Evolutionary conservation across 2,888 invertebrate genomes (phyloP), one percentile per base, ranked within the genome.

Genomic region (Drosophila lutescens): DNA sequence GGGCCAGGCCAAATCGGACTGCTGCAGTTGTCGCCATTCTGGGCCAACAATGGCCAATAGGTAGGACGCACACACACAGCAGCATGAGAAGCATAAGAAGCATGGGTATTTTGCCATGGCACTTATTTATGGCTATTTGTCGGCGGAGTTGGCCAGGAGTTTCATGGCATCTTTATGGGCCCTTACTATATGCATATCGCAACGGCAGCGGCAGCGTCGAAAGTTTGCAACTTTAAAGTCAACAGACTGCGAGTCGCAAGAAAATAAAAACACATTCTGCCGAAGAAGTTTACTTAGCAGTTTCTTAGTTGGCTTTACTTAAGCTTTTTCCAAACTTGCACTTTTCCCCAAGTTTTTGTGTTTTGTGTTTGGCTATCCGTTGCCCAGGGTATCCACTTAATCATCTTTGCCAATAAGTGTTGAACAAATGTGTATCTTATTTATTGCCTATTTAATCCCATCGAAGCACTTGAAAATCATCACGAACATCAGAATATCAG

Each of bases 81-180:
- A 20, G 20, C 20, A 20, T 20, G 20, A 4, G 23, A 23, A 23
- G 3, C 23, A 3, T 23, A 0, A 54, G 43, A 43, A n/a, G n/a
- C 26, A 46, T 49, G 8, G 20, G 7, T 47, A 23, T 41, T 30
- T 23, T 65, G 41, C 53, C 30, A 49, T 41, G 51, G 17, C 44
- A 61, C 83, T 83, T 83, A 79, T 86, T 82, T 86, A 82, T 86
- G 79, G 71, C 79, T 79, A 86, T 83, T 82, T 82, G 83, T 70
- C 65, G 71, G 61, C 77, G 83, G 51, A 80, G 78, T 69, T 84
- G 72, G 81, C 79, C 74, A 80, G 74, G 38, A 65, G 34, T 66
- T 60, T 62, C 81, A 70, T 63, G 55, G 59, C 53, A 67, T 77
- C 61, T 60, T 66, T 72, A 72, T 80, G 56, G 41, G 40, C 49